Conservation (phyloP, 2,113 vertebrate species). For the Glaucidium brasilianum region DNA sequence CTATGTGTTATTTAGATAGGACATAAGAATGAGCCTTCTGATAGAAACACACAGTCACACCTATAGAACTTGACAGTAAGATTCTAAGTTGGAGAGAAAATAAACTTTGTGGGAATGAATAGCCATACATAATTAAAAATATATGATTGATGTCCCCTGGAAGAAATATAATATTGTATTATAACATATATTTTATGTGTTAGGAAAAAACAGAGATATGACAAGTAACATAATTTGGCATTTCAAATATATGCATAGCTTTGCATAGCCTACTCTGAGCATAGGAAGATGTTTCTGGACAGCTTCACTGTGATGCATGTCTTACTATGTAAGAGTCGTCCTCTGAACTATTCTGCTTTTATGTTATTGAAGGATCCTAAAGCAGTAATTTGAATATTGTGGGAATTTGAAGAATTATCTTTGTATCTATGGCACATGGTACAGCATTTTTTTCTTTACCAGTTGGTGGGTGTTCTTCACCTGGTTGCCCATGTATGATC, state of each 20-base stretch:
- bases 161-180: neutral
- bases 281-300: neutral
- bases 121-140: neutral
- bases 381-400: neutral
- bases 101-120: neutral
- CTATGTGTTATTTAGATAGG: neutral
- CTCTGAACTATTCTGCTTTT: neutral
- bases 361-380: neutral
- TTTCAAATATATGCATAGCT: neutral
- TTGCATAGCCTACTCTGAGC: neutral
- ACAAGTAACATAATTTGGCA: neutral
- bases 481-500: neutral
- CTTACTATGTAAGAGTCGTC: neutral
- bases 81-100: neutral
- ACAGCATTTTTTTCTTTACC: neutral
- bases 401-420: neutral
- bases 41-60: neutral
- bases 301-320: neutral
- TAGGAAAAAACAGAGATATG: neutral
- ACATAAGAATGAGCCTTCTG: neutral
- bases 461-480: neutral
- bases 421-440: neutral
- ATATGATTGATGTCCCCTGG: neutral
- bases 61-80: neutral
- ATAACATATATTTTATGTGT: neutral